Base-by-base conservation (phyloP, 2,888 invertebrate species). In the Lepidonotus clava region DNA sequence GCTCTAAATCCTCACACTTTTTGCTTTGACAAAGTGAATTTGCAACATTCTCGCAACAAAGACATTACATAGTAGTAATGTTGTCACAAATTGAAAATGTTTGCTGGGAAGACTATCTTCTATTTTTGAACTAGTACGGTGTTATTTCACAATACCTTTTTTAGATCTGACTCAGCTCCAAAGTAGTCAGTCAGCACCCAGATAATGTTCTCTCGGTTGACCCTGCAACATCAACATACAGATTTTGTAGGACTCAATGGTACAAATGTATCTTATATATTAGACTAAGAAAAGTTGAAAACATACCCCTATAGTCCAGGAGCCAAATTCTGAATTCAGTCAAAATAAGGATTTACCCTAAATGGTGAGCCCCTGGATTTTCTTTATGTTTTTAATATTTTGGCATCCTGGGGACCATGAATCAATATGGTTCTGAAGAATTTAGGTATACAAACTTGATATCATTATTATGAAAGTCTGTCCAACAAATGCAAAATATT, bases 161-260 rank as follows among this genome's bases (percentile, higher is more conserved):
- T 18, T 46, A 80, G 28, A 41, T 80, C 80, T 46, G 24, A 24
- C 24, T 1, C 24, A 18, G 46, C 46, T 41, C 11, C 80, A 46
- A 80, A 80, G 80, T 0, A 41, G 18, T 80, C 41, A 1, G 80
- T 46, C 5, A 80, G 24, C 1, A 51, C 14, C 80, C 80, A 80
- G 11, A 80, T 6, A 1, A 80, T 46, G 8, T 24, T 28, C 5
- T 46, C 46, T 28, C 34, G 1, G 41, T 41, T 80, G 28, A 80
- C 32, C 11, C 80, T 80, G 46, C 5, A 80, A 80, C 4, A 46
- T 18, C 41, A 76, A 76, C 46, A 46, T 46, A 46, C 8, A 18
- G 8, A 18, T 46, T 46, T 46, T 11, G 46, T 46, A 18, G 46
- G 46, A 46, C 8, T 46, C 46, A 46, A 11, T 18, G 8, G 46